Percentiles rank a stretch among this genome's conserved stretches.
Conservation (phyloP, 2,113 vertebrate genomes). For the Dipodomys merriami region DNA sequence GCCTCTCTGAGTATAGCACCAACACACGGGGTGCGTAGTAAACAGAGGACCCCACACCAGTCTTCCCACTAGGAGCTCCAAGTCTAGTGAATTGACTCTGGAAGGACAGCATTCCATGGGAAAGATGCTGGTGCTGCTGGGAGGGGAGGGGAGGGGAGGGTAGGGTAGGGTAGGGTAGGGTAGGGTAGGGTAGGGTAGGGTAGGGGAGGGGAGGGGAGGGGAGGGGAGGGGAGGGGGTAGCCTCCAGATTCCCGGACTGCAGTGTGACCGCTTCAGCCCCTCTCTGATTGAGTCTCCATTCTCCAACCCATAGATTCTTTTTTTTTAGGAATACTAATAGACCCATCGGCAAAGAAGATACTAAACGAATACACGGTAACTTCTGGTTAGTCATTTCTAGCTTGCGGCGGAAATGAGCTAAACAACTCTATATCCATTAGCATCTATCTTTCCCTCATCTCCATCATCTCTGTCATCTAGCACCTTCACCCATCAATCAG, state of each 20-base stretch:
- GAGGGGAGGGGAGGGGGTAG: no score
- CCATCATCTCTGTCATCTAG: no score
- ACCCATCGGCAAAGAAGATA: not conserved
- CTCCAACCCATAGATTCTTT: not conserved
- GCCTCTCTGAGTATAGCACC: no score
- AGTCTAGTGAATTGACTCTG: not conserved
- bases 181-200: no score
- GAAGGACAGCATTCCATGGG: not conserved
- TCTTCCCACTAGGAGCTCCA: not conserved
- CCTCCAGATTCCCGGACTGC: no score
- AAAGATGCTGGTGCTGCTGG: not conserved
- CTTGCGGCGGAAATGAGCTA: not conserved
- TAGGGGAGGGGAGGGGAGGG: no score
- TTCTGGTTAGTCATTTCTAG: slow-evolving; percentile 2
- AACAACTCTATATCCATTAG: not conserved
- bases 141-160: not conserved
- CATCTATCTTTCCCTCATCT: no score
- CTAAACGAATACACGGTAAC: not conserved
- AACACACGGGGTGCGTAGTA: not conserved
- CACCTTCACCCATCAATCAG: no score
- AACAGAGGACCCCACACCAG: not conserved
- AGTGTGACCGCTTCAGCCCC: not conserved
- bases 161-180: no score
- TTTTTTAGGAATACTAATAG: slow-evolving; percentile 9
- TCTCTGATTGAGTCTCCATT: slow-evolving; percentile 9